phyloP scores from a whole-genome alignment of 2,888 invertebrate genomes.

The Uropetala carovei region DNA sequence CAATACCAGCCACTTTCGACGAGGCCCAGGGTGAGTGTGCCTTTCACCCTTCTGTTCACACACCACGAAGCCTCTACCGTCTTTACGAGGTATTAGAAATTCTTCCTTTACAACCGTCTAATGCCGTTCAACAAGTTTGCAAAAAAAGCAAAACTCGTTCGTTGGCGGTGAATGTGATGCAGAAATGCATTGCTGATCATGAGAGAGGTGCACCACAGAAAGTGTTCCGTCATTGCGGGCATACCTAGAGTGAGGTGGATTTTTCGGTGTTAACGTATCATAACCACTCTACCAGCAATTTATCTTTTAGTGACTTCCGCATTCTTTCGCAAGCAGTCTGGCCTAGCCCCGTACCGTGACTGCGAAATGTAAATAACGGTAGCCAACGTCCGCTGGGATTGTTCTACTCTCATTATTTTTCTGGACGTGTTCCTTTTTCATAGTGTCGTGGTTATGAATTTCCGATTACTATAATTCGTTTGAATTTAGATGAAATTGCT shows the following conservation, averaged over 20 bases:
- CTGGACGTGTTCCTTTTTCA: neutral
- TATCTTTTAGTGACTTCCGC: slow-evolving; percentile 54
- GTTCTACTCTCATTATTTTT: neutral
- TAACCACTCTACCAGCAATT: neutral
- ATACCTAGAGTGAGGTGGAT: neutral
- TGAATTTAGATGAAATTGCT: too few relatives aligned
- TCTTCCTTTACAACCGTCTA: too few relatives aligned
- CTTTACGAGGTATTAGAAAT: neutral
- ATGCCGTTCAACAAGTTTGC: too few relatives aligned
- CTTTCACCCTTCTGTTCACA: neutral
- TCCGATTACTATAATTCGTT: too few relatives aligned
- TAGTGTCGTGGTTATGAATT: too few relatives aligned
- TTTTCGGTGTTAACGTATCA: neutral
- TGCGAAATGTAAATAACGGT: slow-evolving; percentile 58
- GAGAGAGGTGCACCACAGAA: too few relatives aligned
- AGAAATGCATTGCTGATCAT: too few relatives aligned
- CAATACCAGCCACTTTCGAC: slow-evolving; percentile 27
- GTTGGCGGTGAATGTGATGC: too few relatives aligned
- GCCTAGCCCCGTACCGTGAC: slow-evolving; percentile 50
- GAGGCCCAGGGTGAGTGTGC: slow-evolving; percentile 37
- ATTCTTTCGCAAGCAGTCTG: slow-evolving; percentile 50
- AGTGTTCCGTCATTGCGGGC: too few relatives aligned
- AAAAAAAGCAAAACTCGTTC: too few relatives aligned
- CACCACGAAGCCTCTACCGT: neutral
- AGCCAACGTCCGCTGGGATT: slow-evolving; percentile 10